Base-by-base conservation (phyloP, 37 sponge, comb jelly and placozoan species). In the Haliclona indistincta region DNA sequence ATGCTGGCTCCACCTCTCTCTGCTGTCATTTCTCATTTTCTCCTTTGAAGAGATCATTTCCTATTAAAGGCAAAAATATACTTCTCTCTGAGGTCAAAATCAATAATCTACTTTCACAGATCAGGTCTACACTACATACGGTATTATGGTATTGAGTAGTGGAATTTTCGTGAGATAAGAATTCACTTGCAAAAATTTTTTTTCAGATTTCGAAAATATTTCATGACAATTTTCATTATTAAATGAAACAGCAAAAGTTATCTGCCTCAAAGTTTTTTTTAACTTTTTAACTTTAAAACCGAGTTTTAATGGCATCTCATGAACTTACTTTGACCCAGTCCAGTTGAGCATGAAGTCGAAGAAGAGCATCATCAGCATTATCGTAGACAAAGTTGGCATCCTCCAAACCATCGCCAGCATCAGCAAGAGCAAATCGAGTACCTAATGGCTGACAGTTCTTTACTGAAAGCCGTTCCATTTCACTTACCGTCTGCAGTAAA, bases 381-480 rank as follows among this genome's bases (percentile, higher is more conserved):
- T 77, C 76, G 52, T 66, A 93, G 35, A 93, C 85, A 84, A 99
- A 99, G 80, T 99, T 99, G 17, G 99, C 96, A 81, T 99, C 94
- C 63, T 99, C 99, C 40, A 95, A 74, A 30, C 84, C 82, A 71
- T 99, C 99, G 10, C 99, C 99, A 22, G 99, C 99, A 90, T 95
- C 88, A 75, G 99, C 99, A 37, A 99, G 85, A 47, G 90, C 89
- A 3, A 99, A 70, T 29, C 99, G 80, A 71, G 91, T 86, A 4
- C 87, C 91, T 90, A 49, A n/a, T n/a, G n/a, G n/a, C n/a, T n/a
- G n/a, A n/a, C n/a, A n/a, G n/a, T n/a, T n/a, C n/a, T n/a, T n/a
- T n/a, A n/a, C n/a, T n/a, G n/a, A n/a, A n/a, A n/a, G n/a, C n/a
- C n/a, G n/a, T n/a, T n/a, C n/a, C n/a, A n/a, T 8, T 22, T 25